phyloP scores from a whole-genome alignment of 2,113 vertebrate genomes.

The Solea solea region DNA sequence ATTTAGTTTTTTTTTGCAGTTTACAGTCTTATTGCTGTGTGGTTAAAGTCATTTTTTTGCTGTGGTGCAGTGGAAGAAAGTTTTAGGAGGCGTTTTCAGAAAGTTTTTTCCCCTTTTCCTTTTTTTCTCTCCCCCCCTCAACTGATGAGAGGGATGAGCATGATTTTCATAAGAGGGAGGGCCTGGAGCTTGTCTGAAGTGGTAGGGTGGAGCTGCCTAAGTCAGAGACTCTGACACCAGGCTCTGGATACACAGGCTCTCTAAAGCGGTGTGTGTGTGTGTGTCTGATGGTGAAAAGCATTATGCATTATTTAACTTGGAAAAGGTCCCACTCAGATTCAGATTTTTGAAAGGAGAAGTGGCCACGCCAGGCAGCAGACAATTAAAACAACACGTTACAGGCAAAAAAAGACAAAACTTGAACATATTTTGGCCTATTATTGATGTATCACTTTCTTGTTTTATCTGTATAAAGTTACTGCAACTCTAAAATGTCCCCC shows the following conservation, averaged over 20 bases:
- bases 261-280: not conserved
- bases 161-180: conserved; percentile 50
- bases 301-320: too few relatives aligned
- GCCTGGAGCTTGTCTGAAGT: conserved; percentile 55
- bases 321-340: too few relatives aligned
- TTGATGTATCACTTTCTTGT: too few relatives aligned
- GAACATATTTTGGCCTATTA: too few relatives aligned
- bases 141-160: conserved; percentile 57
- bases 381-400: too few relatives aligned
- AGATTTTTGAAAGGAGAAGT: too few relatives aligned
- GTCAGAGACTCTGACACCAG: conserved; percentile 34
- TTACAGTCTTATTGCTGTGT: not conserved
- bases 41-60: not conserved
- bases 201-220: conserved; percentile 74
- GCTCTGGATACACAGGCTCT: conserved; percentile 32
- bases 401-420: too few relatives aligned
- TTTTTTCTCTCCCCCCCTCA: conserved; percentile 12
- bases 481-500: too few relatives aligned
- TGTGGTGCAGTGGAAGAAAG: conserved; percentile 18
- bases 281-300: too few relatives aligned
- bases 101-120: not conserved
- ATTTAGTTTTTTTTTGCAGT: not conserved
- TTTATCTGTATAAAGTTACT: too few relatives aligned
- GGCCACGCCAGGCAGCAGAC: too few relatives aligned
- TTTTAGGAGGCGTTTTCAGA: not conserved